Percentiles rank a stretch among this genome's conserved stretches.
Evolutionary conservation across 2,888 invertebrate species (phyloP).

Genomic region (Keiferia lycopersicella): DNA sequence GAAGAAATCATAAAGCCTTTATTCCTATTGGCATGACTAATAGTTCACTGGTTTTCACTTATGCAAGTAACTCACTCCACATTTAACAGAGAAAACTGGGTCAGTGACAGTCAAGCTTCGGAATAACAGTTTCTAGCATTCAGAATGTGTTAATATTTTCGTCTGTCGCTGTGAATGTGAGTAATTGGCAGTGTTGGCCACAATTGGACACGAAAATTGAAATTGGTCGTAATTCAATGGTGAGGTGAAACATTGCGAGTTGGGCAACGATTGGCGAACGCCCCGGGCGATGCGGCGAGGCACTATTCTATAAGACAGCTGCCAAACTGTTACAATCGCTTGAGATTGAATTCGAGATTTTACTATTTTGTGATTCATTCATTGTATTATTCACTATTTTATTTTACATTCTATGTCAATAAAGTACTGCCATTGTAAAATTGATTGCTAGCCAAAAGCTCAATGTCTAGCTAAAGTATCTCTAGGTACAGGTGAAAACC

Average conservation of each 20-base stretch:
- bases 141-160: constrained; percentile 1
- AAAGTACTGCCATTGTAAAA: no score
- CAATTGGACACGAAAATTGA: constrained; percentile 16
- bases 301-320: background rate
- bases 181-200: constrained; percentile 5
- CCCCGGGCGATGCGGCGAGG: background rate
- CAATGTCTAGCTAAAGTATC: no score
- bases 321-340: background rate
- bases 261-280: constrained; percentile 23
- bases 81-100: background rate
- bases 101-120: background rate
- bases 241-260: constrained; percentile 33
- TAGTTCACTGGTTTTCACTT: background rate
- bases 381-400: no score
- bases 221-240: constrained; percentile 30
- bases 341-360: background rate
- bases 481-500: no score
- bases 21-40: background rate
- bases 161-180: background rate
- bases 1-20: no score
- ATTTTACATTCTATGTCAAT: no score
- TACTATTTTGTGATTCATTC: background rate
- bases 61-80: background rate
- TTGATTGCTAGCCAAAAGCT: no score
- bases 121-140: constrained; percentile 1